phyloP scores from a whole-genome alignment of 2,888 invertebrate genomes.

The Venusia cambrica region DNA sequence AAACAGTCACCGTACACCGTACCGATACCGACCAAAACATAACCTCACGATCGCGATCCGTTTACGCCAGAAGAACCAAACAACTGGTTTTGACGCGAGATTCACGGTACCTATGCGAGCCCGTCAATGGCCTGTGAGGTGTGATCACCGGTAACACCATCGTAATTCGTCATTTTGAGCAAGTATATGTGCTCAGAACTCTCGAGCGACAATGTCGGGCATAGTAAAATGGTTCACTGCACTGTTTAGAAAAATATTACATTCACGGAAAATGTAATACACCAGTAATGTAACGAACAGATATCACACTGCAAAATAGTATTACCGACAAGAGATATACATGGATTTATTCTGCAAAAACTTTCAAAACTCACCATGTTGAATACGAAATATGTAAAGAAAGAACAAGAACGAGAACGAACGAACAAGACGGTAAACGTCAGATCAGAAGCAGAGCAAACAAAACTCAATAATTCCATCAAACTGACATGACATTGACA shows the following conservation, averaged over 20 bases:
- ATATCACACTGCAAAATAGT: conserved; percentile 10
- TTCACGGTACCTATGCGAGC: background rate
- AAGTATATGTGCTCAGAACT: no score
- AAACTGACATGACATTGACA: no score
- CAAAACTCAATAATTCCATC: no score
- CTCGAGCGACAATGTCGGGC: no score
- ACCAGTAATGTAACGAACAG: background rate
- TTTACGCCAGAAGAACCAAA: background rate
- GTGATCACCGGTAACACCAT: no score
- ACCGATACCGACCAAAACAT: conserved; percentile 4
- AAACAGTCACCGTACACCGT: conserved; percentile 32
- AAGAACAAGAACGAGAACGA: no score
- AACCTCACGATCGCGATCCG: conserved; percentile 8
- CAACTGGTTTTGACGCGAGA: background rate
- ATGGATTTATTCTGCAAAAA: conserved; percentile 44
- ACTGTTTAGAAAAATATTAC: conserved; percentile 17
- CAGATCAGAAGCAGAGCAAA: no score
- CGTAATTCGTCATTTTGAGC: no score
- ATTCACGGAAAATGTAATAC: background rate
- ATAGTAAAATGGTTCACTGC: no score
- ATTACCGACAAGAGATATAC: conserved; percentile 42
- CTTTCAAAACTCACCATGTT: conserved; percentile 67
- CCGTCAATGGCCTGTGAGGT: no score
- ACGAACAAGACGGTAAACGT: no score
- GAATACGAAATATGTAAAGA: conserved; percentile 60